phyloP scores from a whole-genome alignment of 2,113 vertebrate genomes.

The Cyprinus carpio region DNA sequence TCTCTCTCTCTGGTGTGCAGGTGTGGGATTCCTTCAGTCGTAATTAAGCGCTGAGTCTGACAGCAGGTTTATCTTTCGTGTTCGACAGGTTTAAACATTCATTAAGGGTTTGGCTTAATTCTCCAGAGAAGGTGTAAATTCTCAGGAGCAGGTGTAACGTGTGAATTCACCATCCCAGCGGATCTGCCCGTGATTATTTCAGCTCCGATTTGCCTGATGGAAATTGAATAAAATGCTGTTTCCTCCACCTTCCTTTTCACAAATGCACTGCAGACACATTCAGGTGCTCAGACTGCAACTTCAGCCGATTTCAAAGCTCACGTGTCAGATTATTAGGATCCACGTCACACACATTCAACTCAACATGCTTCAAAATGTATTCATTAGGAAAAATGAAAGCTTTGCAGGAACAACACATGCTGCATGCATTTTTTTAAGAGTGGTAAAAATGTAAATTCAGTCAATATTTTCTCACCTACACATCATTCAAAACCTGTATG shows the following conservation, averaged over 20 bases:
- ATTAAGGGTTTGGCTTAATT: slow-evolving; percentile 78
- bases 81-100: slow-evolving; percentile 79
- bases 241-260: slow-evolving; percentile 67
- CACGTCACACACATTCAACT: neutral
- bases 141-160: slow-evolving; percentile 72
- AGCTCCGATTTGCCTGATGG: slow-evolving; percentile 74
- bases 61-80: slow-evolving; percentile 75
- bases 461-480: neutral
- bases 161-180: slow-evolving; percentile 74
- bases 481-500: no score
- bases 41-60: slow-evolving; percentile 74
- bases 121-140: slow-evolving; percentile 80
- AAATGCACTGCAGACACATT: slow-evolving; percentile 56
- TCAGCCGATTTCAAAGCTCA: slow-evolving; percentile 9
- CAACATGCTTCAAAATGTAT: neutral
- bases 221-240: slow-evolving; percentile 78
- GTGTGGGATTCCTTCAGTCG: slow-evolving; percentile 68
- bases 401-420: neutral
- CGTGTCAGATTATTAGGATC: slow-evolving; percentile 1
- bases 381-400: neutral
- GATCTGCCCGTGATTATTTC: slow-evolving; percentile 72
- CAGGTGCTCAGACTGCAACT: slow-evolving; percentile 13
- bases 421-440: neutral
- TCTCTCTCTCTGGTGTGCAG: slow-evolving; percentile 55
- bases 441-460: neutral